Evolutionary conservation across 2,113 vertebrate genomes (phyloP).

Genomic region (Bos taurus): DNA sequence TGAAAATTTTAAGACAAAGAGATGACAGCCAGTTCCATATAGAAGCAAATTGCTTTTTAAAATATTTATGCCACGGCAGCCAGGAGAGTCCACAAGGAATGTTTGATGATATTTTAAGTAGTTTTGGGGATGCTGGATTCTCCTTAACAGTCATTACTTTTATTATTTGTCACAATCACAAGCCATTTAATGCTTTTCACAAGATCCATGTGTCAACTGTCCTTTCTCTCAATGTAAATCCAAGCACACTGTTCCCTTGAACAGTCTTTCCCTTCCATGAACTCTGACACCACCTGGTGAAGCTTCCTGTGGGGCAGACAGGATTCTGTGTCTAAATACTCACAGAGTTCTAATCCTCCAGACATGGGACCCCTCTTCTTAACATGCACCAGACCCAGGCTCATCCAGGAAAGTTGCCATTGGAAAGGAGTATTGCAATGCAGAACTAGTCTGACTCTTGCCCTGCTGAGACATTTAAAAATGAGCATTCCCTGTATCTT

Average conservation of each 20-base stretch:
- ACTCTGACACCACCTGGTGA: background rate
- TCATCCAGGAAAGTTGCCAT: accelerated
- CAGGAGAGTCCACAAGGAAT: accelerated
- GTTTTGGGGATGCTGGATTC: background rate
- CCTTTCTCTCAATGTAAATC: background rate
- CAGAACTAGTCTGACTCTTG: background rate
- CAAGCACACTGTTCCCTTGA: accelerated
- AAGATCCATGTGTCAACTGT: accelerated
- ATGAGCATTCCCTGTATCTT: accelerated
- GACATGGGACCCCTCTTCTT: background rate
- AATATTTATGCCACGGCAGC: background rate
- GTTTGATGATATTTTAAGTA: background rate
- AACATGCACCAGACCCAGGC: accelerated
- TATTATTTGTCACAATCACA: background rate
- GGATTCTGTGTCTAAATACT: background rate
- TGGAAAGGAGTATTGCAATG: background rate
- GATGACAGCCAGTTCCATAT: background rate
- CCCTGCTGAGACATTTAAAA: background rate
- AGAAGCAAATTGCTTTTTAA: background rate
- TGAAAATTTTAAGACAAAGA: background rate
- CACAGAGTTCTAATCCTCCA: accelerated
- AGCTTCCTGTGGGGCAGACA: background rate
- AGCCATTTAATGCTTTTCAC: background rate
- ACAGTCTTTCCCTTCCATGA: background rate
- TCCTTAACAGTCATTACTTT: background rate